Evolutionary conservation across 2,888 invertebrate genomes (phyloP), one percentile per base, ranked within the genome.

Genomic region (Micropterix aruncella): DNA sequence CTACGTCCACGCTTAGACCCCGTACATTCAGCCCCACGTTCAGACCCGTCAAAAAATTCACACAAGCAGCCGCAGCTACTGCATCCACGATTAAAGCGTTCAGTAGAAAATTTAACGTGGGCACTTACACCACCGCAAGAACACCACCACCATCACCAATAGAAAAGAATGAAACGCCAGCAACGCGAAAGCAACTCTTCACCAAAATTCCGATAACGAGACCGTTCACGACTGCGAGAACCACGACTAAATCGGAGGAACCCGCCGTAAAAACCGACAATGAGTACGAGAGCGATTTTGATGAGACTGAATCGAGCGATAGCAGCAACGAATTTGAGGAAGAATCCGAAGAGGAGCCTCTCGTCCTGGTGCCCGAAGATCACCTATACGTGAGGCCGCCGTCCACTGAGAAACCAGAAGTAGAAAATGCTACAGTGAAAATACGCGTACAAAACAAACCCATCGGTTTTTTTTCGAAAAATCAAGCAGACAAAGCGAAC

Each of bases 51-150:
- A 70, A 67, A 53, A 60, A 60, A 50, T 47, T 63, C 19, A 47
- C 19, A 47, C 12, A 38, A n/a, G 63, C 67, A 7, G 62, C 70
- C 16, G 50, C 61, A 12, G 53, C 64, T 16, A 46, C 59, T 9
- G 57, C 64, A 37, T 61, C 63, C 9, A 66, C 65, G 37, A 67
- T 61, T 47, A 61, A 62, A 57, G 58, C 59, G n/a, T 72, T 65
- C 44, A 72, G 71, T 47, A 63, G 71, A 15, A 70, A 70, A 56
- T 72, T 60, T 51, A 70, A 67, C 49, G 64, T 63, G 40, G 70
- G 70, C 16, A 65, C 56, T 3, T 71, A 68, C 41, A 70, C 71
- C 14, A 70, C 69, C 43, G n/a, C n/a, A n/a, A n/a, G n/a, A n/a
- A n/a, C n/a, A n/a, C n/a, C n/a, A n/a, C n/a, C n/a, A n/a, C 70